Base-by-base conservation (phyloP, 2,113 vertebrate genomes). In the Diphyllodes magnificus region DNA sequence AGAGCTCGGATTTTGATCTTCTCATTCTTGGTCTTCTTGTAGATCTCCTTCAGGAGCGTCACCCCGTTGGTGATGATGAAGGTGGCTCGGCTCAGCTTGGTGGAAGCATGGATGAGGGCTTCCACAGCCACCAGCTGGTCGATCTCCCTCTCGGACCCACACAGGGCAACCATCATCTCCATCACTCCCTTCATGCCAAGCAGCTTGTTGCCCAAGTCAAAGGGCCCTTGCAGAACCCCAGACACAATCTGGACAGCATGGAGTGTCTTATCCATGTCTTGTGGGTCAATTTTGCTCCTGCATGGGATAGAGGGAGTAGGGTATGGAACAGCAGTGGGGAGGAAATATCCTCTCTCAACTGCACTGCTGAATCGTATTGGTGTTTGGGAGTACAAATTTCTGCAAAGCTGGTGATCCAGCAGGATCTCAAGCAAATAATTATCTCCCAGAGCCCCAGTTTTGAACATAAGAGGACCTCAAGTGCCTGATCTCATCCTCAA, bases 91-190 rank as follows among this genome's bases (percentile, higher is more conserved):
- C 99, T 99, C 97, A 99, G 98, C 96, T 99, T 99, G 75, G 99
- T 99, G 66, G 99, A 99, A 20, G 99, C 98, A 0, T 99, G 99
- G 93, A 99, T 99, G 87, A 99, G 98, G 6, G 99, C 99, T 97
- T 99, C 99, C 92, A 99, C 98, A 1, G 99, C 99, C 88, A 99
- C 99, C 96, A 99, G 97, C 98, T 99, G 99, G 95, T 99, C 99
- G 21, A 98, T 98, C 96, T 99, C 99, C 0, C 99, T 98, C 61
- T 99, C 99, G 0, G 99, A 99, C 66, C 98, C 98, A 8, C 99
- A 99, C 76, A 99, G 97, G 0, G 99, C 99, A 33, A 99, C 99
- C 99, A 99, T 99, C 98, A 99, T 99, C 97, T 99, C 99, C 99
- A 99, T 99, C 77, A 99, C 98, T 1, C 99, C 99, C 90, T 99